Percentiles rank a stretch among this genome's conserved stretches.
Conservation (phyloP, 2,113 vertebrate species). For the Loxodonta africana region DNA sequence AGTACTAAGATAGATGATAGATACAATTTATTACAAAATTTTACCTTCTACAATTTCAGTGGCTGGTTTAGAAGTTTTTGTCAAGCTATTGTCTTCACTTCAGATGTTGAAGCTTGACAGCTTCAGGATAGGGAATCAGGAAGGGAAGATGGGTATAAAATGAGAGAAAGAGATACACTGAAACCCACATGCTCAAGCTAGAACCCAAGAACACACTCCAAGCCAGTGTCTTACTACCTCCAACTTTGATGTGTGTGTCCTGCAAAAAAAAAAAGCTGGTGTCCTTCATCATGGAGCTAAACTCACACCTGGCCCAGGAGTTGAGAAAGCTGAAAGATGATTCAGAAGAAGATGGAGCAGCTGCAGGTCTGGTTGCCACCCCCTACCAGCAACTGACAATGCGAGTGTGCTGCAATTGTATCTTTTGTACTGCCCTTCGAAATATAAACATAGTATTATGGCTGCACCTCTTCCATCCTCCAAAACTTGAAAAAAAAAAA, state of each 20-base stretch:
- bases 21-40: not conserved
- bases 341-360: not conserved
- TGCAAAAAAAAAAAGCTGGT: not conserved
- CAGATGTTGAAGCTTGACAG: not conserved
- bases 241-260: not conserved
- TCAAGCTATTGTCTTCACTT: not conserved
- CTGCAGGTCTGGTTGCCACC: too few species aligned
- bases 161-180: not conserved
- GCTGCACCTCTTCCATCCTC: not conserved
- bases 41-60: not conserved
- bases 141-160: not conserved
- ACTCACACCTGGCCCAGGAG: not conserved
- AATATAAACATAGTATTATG: not conserved
- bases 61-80: not conserved
- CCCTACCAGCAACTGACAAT: not conserved
- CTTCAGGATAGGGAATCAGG: not conserved
- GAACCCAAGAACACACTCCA: not conserved
- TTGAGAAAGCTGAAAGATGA: not conserved
- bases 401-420: too few species aligned
- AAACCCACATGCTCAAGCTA: not conserved
- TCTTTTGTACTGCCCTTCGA: not conserved
- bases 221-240: not conserved
- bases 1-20: too few species aligned
- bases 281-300: not conserved
- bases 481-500: not conserved